Evolutionary conservation across 2,888 invertebrate species (phyloP), one percentile per base, ranked within the genome.

Genomic region (Antitype chi): DNA sequence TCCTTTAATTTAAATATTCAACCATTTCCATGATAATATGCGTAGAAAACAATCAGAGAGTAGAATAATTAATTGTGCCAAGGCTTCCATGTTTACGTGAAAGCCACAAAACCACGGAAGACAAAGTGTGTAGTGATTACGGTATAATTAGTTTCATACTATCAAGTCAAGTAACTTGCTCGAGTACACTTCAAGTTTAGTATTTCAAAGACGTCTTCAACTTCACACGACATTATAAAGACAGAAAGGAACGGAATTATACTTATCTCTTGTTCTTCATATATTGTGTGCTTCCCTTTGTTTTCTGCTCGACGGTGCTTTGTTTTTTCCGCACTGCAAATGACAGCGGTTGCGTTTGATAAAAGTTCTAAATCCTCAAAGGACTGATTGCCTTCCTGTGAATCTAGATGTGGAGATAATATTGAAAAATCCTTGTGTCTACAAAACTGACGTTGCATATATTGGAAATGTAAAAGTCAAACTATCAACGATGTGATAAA

Each of bases 11-110:
- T 59, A 78, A 78, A 52, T 53, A 59, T 74, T 66, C 32, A 68
- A 28, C 20, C 47, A 70, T 82, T 81, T 64, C 15, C 49, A 53
- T 69, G 49, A 55, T 47, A 73, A 69, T 72, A 72, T 43, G 47
- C 25, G 38, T 47, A 20, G 55, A 55, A 82, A 76, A 80, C 64
- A 85, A 68, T 76, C 20, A 62, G 32, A 57, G 78, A 63, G 55
- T 20, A 28, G 64, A 75, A 75, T 82, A 85, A 76, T 82, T 77
- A 80, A 82, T 85, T 82, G 66, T 63, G n/a, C 15, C 20, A 49
- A 32, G 49, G 72, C 57, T 80, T 69, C 57, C 70, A 64, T 72
- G 23, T 47, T 64, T 43, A 20, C 53, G 74, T 70, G 76, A 85
- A 75, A 70, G 70, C 11, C 60, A 74, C 57, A 66, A 62, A 52